Percentiles rank a stretch among this genome's conserved stretches.
Evolutionary conservation across 2,113 vertebrate species (phyloP).

Genomic region (human (Homo sapiens)): DNA sequence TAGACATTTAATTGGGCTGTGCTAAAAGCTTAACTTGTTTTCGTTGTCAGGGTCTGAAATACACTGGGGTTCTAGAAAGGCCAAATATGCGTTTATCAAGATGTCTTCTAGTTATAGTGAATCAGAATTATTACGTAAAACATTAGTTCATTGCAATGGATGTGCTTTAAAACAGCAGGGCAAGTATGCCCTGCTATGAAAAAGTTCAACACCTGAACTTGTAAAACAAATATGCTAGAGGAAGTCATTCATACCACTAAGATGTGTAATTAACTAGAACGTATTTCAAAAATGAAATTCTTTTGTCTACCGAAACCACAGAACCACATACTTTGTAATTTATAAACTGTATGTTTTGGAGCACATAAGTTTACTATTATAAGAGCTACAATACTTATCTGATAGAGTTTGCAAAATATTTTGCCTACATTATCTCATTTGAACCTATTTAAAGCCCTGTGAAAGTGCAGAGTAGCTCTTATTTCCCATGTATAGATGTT

Average conservation of each 20-base stretch:
- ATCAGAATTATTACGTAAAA: conserved; percentile 32
- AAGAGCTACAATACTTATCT: neutral
- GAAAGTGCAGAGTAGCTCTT: neutral
- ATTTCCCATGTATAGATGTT: neutral
- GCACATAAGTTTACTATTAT: neutral
- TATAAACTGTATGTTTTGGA: neutral
- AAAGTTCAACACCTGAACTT: neutral
- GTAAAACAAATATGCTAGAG: neutral
- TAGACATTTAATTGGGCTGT: neutral
- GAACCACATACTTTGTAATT: neutral
- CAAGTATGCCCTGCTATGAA: neutral
- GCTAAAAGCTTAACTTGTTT: neutral
- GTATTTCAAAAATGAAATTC: neutral
- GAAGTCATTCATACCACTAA: neutral
- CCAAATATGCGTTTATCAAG: neutral
- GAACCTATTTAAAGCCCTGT: neutral
- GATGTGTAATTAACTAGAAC: neutral
- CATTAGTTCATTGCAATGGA: neutral
- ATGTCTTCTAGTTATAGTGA: neutral
- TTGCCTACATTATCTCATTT: neutral
- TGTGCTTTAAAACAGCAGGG: neutral
- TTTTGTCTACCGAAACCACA: neutral
- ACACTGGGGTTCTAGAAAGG: neutral
- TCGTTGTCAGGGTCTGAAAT: neutral
- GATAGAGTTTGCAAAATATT: conserved; percentile 11